Percentiles rank a stretch among this genome's conserved stretches.
phyloP scores from a whole-genome alignment of 2,113 vertebrate species.

The Silurus asotus region DNA sequence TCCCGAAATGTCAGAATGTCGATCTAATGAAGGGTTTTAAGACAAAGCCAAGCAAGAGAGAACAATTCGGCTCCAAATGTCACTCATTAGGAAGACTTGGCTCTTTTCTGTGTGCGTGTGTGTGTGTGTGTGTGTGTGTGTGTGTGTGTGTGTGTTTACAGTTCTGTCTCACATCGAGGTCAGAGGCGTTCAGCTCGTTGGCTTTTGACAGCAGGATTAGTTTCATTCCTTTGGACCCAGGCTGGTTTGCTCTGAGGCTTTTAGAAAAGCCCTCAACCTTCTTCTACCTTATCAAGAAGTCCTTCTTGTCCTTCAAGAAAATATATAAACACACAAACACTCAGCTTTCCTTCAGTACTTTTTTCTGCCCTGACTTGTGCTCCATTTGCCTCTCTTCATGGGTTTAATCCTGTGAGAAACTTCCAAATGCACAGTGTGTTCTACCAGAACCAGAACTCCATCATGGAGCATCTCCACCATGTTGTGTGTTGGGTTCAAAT shows the following conservation, averaged over 20 bases:
- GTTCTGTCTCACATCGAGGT: not conserved
- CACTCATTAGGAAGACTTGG: constrained; percentile 36
- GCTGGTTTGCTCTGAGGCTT: not conserved
- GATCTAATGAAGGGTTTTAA: constrained; percentile 54
- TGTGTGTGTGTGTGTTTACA: not conserved
- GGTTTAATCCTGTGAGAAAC: no score
- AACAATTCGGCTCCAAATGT: constrained; percentile 40
- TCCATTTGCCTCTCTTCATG: no score
- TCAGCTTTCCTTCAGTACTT: no score
- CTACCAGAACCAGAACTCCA: no score
- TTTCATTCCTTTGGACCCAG: constrained; percentile 16
- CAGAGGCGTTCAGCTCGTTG: not conserved
- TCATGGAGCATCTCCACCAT: no score
- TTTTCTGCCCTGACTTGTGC: no score
- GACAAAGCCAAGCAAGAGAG: constrained; percentile 34
- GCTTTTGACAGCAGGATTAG: constrained; percentile 9
- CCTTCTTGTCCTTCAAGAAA: not conserved
- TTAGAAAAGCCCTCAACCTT: not conserved
- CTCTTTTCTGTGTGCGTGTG: not conserved
- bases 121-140: not conserved
- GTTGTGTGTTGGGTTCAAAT: no score
- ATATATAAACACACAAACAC: not conserved
- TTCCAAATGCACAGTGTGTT: no score
- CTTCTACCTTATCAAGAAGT: constrained; percentile 6
- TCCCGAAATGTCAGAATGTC: constrained; percentile 73